Base-by-base conservation (phyloP, 2,113 vertebrate species). In the Nanorana parkeri region DNA sequence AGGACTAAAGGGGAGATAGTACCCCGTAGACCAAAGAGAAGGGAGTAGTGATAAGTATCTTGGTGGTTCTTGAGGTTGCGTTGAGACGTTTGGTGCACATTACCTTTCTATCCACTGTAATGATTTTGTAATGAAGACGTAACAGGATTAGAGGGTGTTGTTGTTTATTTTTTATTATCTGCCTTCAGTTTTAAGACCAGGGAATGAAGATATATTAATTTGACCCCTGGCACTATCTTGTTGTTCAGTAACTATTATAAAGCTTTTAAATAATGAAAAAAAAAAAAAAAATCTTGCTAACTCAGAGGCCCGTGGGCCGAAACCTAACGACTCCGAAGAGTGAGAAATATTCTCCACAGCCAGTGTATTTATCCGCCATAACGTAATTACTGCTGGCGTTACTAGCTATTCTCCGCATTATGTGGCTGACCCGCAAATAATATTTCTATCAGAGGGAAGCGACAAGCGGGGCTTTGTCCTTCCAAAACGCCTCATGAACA, bases 321-420 rank as follows among this genome's bases (percentile, higher is more conserved):
- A n/a, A 29, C 24, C 15, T 56, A 72, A 56, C 24, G 47, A 26
- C 26, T 52, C 47, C 16, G 23, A 24, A 71, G 54, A 71, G 51
- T 51, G 47, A 54, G 68, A 52, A 71, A 71, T 28, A 16, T 10
- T 11, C 54, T 15, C 26, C 17, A 28, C 26, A 73, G 23, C 54
- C 8, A 13, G 7, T 28, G 71, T 58, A 73, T 32, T 73, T 58
- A 73, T 54, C 71, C 71, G 20, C 17, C 19, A 54, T 74, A 74
- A 74, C 32, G 54, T 74, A 15, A 60, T 74, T 74, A 58, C 58
- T 26, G 20, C 26, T 5, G 71, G 17, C 11, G 54, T 74, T n/a
- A 58, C 26, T 13, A 26, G 41, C 68, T 24, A 41, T 24, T 71
- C 47, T 52, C 41, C 11, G 15, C 2, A 19, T 52, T 23, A 17